These are phyloP conservation scores for Acleris holmiana DNA, from an alignment of 2,888 invertebrate genomes.

Conservation along the genomic window DNA sequence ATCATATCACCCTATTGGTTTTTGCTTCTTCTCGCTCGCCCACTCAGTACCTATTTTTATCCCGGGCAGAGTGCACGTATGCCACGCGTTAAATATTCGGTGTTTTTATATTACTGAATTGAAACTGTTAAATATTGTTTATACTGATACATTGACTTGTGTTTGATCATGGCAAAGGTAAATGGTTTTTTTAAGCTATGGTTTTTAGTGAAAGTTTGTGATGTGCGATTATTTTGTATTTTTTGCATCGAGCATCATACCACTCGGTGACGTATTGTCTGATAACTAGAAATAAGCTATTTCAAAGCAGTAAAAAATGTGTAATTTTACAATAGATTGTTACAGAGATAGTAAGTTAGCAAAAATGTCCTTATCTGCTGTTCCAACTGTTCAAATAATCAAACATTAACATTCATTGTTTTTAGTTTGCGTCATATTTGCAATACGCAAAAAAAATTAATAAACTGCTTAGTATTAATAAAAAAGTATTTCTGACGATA, in stretches of 20 bases:
- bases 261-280: slow-evolving; percentile 64
- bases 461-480: too few relatives aligned
- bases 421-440: not conserved
- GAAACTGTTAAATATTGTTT: slow-evolving; percentile 51
- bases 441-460: too few relatives aligned
- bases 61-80: slow-evolving; percentile 60
- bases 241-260: slow-evolving; percentile 51
- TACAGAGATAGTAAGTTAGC: not conserved
- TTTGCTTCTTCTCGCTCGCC: slow-evolving; percentile 54
- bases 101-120: slow-evolving; percentile 65
- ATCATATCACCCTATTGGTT: slow-evolving; percentile 70
- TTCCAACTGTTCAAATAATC: not conserved
- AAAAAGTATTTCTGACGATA: too few relatives aligned
- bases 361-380: not conserved
- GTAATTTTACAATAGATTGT: not conserved
- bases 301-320: not conserved
- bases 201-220: slow-evolving; percentile 29
- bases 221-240: slow-evolving; percentile 23
- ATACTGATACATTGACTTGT: slow-evolving; percentile 45
- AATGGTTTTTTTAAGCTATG: slow-evolving; percentile 43
- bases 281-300: slow-evolving; percentile 17
- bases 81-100: slow-evolving; percentile 47
- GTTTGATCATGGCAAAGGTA: slow-evolving; percentile 73
- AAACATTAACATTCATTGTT: not conserved
- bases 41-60: slow-evolving; percentile 75